phyloP scores from a whole-genome alignment of 2,113 vertebrate genomes.

The Microtus montanus region DNA sequence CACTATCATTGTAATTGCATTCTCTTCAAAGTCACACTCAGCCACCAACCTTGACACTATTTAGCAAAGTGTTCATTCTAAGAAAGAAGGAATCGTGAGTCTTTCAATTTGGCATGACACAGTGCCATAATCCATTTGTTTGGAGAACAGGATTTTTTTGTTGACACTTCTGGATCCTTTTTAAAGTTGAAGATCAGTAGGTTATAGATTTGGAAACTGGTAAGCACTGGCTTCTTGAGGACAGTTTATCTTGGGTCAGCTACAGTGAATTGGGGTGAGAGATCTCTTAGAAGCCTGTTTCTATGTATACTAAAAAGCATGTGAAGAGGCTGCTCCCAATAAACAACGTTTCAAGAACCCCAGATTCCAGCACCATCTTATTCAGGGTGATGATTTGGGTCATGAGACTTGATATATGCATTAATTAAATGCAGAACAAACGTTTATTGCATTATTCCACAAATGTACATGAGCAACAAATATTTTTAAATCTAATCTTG shows the following conservation, averaged over 20 bases:
- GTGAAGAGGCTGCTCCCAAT: not conserved
- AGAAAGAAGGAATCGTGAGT: not conserved
- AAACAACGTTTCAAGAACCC: not conserved
- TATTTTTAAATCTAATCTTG: conserved; percentile 2
- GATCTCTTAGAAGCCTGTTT: not conserved
- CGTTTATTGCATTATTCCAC: not conserved
- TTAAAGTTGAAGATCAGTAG: not conserved
- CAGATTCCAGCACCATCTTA: not conserved
- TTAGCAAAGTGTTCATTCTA: not conserved
- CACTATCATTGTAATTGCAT: not conserved
- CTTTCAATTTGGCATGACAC: not conserved
- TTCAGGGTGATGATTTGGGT: not conserved
- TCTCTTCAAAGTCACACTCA: not conserved
- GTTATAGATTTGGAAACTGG: not conserved
- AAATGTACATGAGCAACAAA: not conserved
- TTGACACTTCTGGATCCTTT: not conserved
- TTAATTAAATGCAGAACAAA: not conserved
- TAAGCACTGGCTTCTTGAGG: not conserved
- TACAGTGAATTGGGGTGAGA: not conserved
- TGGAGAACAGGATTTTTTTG: not conserved
- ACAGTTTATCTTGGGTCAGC: not conserved
- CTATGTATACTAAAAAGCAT: not conserved
- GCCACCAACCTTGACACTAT: not conserved
- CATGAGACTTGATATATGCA: not conserved
- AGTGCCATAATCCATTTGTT: not conserved